phyloP scores from a whole-genome alignment of 2,888 invertebrate species.

The Pogonocherus hispidulus region DNA sequence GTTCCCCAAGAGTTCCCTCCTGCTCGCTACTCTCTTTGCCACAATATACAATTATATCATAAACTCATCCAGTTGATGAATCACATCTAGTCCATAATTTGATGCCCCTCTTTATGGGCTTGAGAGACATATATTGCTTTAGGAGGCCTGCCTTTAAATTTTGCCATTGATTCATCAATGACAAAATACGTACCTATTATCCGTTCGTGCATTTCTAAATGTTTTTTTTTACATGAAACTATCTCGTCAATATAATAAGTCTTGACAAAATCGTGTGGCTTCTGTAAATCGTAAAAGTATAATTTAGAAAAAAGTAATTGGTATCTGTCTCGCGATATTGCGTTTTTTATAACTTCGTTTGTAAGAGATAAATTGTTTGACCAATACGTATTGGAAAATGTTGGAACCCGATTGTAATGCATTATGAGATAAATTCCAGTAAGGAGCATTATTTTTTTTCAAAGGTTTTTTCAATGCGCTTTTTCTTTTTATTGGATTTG shows the following conservation, averaged over 20 bases:
- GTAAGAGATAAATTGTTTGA: slow-evolving; percentile 13
- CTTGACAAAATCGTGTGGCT: slow-evolving; percentile 21
- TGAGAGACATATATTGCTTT: slow-evolving; percentile 38
- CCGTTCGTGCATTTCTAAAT: too few relatives aligned
- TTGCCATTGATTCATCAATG: slow-evolving; percentile 39
- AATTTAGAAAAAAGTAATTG: slow-evolving; percentile 15
- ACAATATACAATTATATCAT: slow-evolving; percentile 41
- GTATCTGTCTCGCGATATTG: slow-evolving; percentile 17
- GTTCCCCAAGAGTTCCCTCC: too few relatives aligned
- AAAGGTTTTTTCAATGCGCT: slow-evolving; percentile 4
- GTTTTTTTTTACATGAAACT: slow-evolving; percentile 17
- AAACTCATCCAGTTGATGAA: slow-evolving; percentile 35
- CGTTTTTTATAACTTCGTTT: slow-evolving; percentile 18
- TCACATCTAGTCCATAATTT: slow-evolving; percentile 42
- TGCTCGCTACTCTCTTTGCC: too few relatives aligned
- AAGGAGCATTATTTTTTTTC: too few relatives aligned
- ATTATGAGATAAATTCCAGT: too few relatives aligned
- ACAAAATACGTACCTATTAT: too few relatives aligned
- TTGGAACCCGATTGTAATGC: slow-evolving; percentile 2
- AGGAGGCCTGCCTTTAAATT: slow-evolving; percentile 41
- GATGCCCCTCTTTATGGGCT: slow-evolving; percentile 45
- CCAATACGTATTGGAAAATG: slow-evolving; percentile 13
- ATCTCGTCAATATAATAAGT: slow-evolving; percentile 29
- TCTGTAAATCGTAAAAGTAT: slow-evolving; percentile 26
- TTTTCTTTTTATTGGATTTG: slow-evolving; percentile 2